A percentile compares a stretch with the other conserved stretches of the same genome.
Conservation (phyloP, 2,113 vertebrate genomes). For the Xyliphius kryptos region DNA sequence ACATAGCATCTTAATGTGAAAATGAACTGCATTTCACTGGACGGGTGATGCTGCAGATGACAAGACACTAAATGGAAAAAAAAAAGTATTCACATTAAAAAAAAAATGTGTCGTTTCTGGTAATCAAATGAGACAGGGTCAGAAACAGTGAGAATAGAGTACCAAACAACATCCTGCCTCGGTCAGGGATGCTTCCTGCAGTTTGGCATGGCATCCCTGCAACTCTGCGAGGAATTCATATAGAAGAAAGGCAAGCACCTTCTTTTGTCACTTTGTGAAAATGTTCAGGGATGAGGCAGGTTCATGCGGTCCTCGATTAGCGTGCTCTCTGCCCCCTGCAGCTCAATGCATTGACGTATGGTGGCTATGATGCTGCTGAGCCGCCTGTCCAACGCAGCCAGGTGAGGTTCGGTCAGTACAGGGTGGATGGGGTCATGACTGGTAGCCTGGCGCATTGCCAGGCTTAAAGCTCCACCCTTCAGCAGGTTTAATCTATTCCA, state of each 20-base stretch:
- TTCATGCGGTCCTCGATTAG: slow-evolving; percentile 97
- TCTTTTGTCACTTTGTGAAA: too few relatives aligned
- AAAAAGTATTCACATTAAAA: too few relatives aligned
- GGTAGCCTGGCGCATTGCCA: slow-evolving; percentile 80
- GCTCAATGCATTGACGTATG: slow-evolving; percentile 90
- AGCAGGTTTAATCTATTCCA: slow-evolving; percentile 92
- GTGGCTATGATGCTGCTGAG: slow-evolving; percentile 78
- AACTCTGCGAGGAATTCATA: neutral
- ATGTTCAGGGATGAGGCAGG: slow-evolving; percentile 73
- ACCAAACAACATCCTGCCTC: slow-evolving; percentile 12
- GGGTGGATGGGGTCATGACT: slow-evolving; percentile 83
- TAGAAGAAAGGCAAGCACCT: too few relatives aligned
- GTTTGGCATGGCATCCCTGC: neutral
- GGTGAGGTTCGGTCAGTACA: slow-evolving; percentile 76
- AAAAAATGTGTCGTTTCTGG: too few relatives aligned
- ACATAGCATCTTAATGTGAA: too few relatives aligned
- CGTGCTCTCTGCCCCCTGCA: slow-evolving; percentile 81
- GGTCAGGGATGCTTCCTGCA: neutral
- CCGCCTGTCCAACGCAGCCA: slow-evolving; percentile 82
- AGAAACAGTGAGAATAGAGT: too few relatives aligned
- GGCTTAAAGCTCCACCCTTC: slow-evolving; percentile 78
- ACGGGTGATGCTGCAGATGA: too few relatives aligned
- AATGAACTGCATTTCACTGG: too few relatives aligned
- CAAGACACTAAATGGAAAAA: too few relatives aligned
- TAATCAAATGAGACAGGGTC: too few relatives aligned